Conservation (phyloP, 2,888 invertebrate species). For the Hedya salicella region DNA sequence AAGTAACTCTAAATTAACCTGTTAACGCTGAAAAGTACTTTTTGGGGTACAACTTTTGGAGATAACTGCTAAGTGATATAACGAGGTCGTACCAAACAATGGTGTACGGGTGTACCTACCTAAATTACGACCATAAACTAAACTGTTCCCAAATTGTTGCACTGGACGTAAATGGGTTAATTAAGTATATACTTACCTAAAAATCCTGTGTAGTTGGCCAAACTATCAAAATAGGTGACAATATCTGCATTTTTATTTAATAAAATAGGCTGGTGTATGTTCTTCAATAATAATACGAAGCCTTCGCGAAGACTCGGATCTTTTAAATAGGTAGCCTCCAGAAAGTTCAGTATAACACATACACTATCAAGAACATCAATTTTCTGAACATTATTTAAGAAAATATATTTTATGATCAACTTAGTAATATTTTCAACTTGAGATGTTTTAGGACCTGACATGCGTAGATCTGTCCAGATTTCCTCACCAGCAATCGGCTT, state of each 20-base stretch:
- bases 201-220: slow-evolving; percentile 63
- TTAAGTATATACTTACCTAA: slow-evolving; percentile 58
- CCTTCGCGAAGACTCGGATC: slow-evolving; percentile 51
- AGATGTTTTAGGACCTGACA: too few relatives aligned
- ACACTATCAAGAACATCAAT: slow-evolving; percentile 59
- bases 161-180: background rate
- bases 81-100: too few relatives aligned
- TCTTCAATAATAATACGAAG: slow-evolving; percentile 54
- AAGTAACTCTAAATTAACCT: too few relatives aligned
- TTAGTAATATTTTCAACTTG: too few relatives aligned
- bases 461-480: too few relatives aligned
- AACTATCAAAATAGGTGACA: slow-evolving; percentile 54
- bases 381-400: slow-evolving; percentile 52
- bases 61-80: too few relatives aligned
- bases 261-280: slow-evolving; percentile 61
- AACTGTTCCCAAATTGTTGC: too few relatives aligned
- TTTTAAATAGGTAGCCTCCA: slow-evolving; percentile 56
- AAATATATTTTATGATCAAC: background rate
- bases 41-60: too few relatives aligned
- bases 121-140: too few relatives aligned
- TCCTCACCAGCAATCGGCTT: too few relatives aligned
- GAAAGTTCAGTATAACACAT: slow-evolving; percentile 59
- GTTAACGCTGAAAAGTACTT: too few relatives aligned
- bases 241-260: slow-evolving; percentile 58
- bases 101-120: too few relatives aligned